A percentile compares a stretch with the other conserved stretches of the same genome.
Evolutionary conservation across 2,113 vertebrate species (phyloP).

Genomic region (Corythornis vintsioides): DNA sequence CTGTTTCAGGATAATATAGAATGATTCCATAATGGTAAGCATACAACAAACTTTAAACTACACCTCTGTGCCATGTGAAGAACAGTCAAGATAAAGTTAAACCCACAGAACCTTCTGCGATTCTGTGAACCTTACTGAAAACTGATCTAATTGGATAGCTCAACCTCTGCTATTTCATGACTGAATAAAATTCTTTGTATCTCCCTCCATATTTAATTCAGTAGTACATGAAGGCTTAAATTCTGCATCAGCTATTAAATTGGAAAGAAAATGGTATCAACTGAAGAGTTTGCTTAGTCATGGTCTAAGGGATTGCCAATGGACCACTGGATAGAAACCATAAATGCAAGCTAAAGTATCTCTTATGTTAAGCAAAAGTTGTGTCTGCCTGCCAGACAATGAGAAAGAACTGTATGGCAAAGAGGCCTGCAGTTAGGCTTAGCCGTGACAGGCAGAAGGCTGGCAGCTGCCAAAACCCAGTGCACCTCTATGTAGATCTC

Average conservation of each 20-base stretch:
- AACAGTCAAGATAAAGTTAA: not conserved
- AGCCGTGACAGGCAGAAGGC: not conserved
- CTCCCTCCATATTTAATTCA: not conserved
- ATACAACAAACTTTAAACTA: not conserved
- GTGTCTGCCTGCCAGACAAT: not conserved
- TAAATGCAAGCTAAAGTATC: not conserved
- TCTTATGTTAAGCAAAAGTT: not conserved
- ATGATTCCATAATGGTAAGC: not conserved
- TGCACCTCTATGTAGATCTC: not conserved
- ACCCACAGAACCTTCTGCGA: not conserved
- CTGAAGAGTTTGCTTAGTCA: not conserved
- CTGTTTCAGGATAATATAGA: not conserved
- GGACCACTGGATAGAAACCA: not conserved
- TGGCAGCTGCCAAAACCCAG: not conserved
- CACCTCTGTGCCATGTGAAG: not conserved
- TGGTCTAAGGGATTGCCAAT: not conserved
- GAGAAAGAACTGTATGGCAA: not conserved
- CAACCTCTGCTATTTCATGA: not conserved
- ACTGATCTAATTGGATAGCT: not conserved
- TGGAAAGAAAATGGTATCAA: accelerated
- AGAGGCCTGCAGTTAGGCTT: not conserved
- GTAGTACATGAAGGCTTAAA: not conserved
- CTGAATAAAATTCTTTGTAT: not conserved
- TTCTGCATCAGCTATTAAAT: not conserved
- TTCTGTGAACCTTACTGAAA: not conserved